Conservation (phyloP, 2,113 vertebrate genomes). For the Pollachius pollachius region DNA sequence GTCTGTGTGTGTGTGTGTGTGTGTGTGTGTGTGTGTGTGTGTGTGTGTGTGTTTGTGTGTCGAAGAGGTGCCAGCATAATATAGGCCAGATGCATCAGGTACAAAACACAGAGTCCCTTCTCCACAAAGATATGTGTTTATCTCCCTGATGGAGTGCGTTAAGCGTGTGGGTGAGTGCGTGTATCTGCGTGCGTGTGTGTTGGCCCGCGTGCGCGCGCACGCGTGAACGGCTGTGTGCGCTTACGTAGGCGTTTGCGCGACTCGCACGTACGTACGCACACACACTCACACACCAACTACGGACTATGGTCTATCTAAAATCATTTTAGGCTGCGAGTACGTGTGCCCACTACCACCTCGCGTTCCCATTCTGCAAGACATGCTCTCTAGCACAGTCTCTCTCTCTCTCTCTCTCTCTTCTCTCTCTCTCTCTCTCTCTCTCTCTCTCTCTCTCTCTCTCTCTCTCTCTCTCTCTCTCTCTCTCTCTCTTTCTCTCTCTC, state of each 20-base stretch:
- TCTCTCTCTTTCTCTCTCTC: slow-evolving; percentile 15
- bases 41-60: background rate
- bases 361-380: slow-evolving; percentile 53
- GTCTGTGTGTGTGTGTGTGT: too few relatives aligned
- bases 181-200: background rate
- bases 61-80: slow-evolving; percentile 29
- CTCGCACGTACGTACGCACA: slow-evolving; percentile 2
- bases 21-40: background rate
- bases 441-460: slow-evolving; percentile 7
- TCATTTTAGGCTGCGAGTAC: slow-evolving; percentile 38
- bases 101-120: slow-evolving; percentile 15
- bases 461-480: background rate
- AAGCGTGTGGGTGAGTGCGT: slow-evolving; percentile 1
- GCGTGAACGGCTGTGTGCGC: too few relatives aligned
- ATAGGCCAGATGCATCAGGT: slow-evolving; percentile 20
- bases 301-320: background rate
- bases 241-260: too few relatives aligned
- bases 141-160: slow-evolving; percentile 21
- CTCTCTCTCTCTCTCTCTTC: background rate
- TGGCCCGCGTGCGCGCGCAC: background rate
- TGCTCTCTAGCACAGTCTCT: slow-evolving; percentile 19
- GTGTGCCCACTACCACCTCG: slow-evolving; percentile 57
- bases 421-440: slow-evolving; percentile 4
- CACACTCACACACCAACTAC: slow-evolving; percentile 23
- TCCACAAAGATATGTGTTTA: slow-evolving; percentile 46